phyloP scores from a whole-genome alignment of 2,888 invertebrate species.

The Disparrhopalites patrizii region DNA sequence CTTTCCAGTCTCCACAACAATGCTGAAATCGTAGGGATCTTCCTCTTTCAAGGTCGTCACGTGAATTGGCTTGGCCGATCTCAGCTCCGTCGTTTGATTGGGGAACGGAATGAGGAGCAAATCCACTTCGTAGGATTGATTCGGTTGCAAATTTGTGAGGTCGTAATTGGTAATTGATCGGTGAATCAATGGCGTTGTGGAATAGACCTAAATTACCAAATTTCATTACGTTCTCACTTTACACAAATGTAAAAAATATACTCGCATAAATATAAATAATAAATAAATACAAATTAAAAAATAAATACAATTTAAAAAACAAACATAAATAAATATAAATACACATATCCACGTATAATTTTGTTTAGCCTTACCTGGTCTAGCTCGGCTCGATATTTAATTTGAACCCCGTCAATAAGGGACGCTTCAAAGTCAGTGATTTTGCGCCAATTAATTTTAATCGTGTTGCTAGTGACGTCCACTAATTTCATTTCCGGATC shows the following conservation, averaged over 20 bases:
- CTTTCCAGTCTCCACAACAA: conserved; percentile 68
- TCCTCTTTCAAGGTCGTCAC: conserved; percentile 68
- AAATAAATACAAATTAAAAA: too few species aligned
- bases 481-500: conserved; percentile 70
- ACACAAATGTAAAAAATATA: neutral
- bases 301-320: too few species aligned
- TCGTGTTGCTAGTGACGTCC: conserved; percentile 73
- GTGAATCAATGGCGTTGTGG: conserved; percentile 79
- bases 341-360: too few species aligned
- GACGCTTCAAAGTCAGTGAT: conserved; percentile 74
- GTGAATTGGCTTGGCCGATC: conserved; percentile 66
- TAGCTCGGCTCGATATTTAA: conserved; percentile 76
- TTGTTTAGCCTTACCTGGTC: conserved; percentile 60
- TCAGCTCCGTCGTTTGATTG: conserved; percentile 71
- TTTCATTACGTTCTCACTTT: neutral
- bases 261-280: too few species aligned
- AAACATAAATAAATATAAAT: too few species aligned
- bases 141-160: conserved; percentile 71
- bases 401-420: conserved; percentile 81
- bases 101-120: conserved; percentile 74
- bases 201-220: conserved; percentile 59
- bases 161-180: conserved; percentile 72
- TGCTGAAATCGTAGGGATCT: conserved; percentile 79
- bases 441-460: conserved; percentile 75
- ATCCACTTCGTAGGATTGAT: conserved; percentile 75